Base-by-base conservation (phyloP, 2,888 invertebrate species). In the Trachelus tabidus region DNA sequence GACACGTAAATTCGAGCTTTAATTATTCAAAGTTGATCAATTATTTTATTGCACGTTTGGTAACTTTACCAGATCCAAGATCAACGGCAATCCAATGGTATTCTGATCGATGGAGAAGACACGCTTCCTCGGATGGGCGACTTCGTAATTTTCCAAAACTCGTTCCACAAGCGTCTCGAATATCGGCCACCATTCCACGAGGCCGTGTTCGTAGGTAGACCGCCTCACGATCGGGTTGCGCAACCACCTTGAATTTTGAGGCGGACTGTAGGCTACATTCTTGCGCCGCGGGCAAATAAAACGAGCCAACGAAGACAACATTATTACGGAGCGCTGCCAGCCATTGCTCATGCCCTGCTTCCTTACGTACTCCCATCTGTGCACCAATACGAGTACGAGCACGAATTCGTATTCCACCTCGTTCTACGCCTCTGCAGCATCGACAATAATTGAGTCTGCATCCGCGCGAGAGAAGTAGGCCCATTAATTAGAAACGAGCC, bases 191-290 rank as follows among this genome's bases (percentile, higher is more conserved):
- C 56, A 56, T 56, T 56, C 56, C 56, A 56, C 56, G 56, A 56
- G 56, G 56, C 56, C 56, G 23, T 56, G 75, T 80, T 80, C 79
- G 37, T 34, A 75, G 40, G 56, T 9, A 75, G n/a, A 68, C 37
- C 12, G 74, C 34, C 74, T 37, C 74, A 81, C 83, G 87, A 87
- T 87, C 85, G 82, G 79, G 87, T 90, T 90, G 89, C 88, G 89
- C 90, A 90, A 90, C 87, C 80, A 84, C 83, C 87, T 87, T 83
- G 87, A 90, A 89, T 91, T 91, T 91, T 91, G 91, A 87, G 83
- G 82, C 84, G 89, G 90, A 91, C 91, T 91, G 91, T 91, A 91
- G 90, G 89, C 91, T 87, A 89, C 91, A 91, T 91, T 91, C 91
- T 90, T 91, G 88, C 84, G 89, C 89, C 89, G 87, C 88, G 88